These are phyloP conservation scores for Acromyrmex echinatior DNA, from an alignment of 1,140 invertebrate genomes.

Conservation along the genomic window DNA sequence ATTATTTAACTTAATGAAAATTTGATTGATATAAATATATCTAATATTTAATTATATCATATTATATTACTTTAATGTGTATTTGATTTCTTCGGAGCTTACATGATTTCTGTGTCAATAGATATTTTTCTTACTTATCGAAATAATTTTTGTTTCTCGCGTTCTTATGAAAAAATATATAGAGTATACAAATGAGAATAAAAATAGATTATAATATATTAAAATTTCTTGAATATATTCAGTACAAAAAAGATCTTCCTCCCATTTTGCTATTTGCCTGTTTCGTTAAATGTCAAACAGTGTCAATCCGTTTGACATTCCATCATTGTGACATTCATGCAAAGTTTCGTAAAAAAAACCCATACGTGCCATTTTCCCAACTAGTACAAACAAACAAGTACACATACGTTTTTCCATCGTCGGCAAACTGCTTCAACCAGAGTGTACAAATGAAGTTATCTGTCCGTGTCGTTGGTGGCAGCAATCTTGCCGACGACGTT, in stretches of 20 bases:
- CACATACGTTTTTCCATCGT: constrained; percentile 27
- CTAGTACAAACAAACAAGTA: constrained; percentile 4
- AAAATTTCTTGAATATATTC: neutral
- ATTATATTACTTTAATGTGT: neutral
- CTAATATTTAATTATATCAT: constrained; percentile 3
- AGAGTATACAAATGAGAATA: neutral
- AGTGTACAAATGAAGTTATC: constrained; percentile 75
- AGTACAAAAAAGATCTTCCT: neutral
- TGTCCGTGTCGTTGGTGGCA: constrained; percentile 49
- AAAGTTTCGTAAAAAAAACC: constrained; percentile 15
- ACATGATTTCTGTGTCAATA: neutral
- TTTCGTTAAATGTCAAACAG: neutral
- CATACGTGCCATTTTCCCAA: neutral
- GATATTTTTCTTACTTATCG: neutral
- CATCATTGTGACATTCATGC: neutral
- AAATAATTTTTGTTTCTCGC: neutral
- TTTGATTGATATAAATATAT: constrained; percentile 11
- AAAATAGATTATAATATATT: constrained; percentile 14
- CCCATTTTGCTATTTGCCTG: neutral
- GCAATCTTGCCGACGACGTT: constrained; percentile 72
- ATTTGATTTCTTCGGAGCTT: neutral
- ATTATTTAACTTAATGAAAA: constrained; percentile 18
- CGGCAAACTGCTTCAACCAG: constrained; percentile 27
- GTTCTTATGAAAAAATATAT: neutral
- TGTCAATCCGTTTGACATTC: constrained; percentile 18